Percentiles rank a stretch among this genome's conserved stretches.
phyloP scores from a whole-genome alignment of 2,113 vertebrate genomes.

The Ptychochromis oligacanthus region DNA sequence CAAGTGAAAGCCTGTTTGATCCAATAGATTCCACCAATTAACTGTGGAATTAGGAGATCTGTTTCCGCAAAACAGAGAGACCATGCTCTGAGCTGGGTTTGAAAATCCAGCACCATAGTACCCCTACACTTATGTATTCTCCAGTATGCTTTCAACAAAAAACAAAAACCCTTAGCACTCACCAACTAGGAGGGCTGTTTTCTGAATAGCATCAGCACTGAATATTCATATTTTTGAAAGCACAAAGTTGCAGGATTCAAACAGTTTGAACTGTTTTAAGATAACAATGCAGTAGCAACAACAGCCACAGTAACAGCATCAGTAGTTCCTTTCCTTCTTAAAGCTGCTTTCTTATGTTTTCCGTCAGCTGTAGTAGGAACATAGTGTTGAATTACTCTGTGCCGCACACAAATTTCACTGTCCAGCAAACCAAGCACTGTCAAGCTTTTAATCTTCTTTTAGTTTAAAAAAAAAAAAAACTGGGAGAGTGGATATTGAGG shows the following conservation, averaged over 20 bases:
- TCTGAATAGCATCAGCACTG: no score
- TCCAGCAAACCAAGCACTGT: background rate
- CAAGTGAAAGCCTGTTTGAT: background rate
- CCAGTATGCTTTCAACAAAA: background rate
- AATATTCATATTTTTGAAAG: background rate
- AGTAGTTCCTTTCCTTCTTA: background rate
- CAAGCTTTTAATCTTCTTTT: background rate
- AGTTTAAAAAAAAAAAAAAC: background rate
- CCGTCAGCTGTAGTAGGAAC: background rate
- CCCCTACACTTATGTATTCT: background rate
- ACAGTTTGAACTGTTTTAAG: background rate
- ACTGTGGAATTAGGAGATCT: conserved; percentile 20
- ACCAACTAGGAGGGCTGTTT: no score
- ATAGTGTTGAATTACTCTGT: background rate
- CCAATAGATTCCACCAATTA: conserved; percentile 34
- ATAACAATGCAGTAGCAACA: background rate
- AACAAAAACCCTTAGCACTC: background rate
- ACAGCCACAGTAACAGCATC: background rate
- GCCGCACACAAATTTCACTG: background rate
- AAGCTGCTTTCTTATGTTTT: background rate
- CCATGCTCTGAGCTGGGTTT: background rate
- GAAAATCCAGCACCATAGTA: no score
- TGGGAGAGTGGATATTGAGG: background rate
- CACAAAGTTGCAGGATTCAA: background rate
- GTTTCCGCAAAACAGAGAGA: background rate